phyloP scores from a whole-genome alignment of 2,113 vertebrate genomes.

The Columba livia region DNA sequence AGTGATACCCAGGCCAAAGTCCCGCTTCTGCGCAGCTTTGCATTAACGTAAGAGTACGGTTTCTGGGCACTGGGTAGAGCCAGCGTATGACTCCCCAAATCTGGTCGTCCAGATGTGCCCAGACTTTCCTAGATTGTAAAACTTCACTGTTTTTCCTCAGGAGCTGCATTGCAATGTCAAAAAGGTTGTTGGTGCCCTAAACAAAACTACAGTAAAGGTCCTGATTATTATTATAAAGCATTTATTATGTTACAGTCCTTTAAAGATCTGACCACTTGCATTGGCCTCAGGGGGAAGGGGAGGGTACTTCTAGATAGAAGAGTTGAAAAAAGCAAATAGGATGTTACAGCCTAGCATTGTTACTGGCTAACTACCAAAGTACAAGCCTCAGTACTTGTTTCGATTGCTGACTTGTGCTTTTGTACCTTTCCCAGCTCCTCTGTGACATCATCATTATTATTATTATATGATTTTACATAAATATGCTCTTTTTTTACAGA shows the following conservation, averaged over 20 bases:
- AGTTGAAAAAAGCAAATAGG: not conserved
- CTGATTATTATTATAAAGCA: fast-evolving
- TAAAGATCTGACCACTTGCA: fast-evolving
- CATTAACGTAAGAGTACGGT: fast-evolving
- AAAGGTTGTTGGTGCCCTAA: not conserved
- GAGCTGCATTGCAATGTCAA: not conserved
- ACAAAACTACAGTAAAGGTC: not conserved
- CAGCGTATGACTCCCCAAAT: fast-evolving
- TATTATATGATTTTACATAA: not conserved
- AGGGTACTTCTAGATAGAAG: not conserved
- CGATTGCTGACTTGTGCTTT: not conserved
- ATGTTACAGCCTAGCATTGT: not conserved
- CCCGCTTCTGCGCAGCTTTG: not conserved
- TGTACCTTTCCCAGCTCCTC: not conserved
- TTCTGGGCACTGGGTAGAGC: fast-evolving
- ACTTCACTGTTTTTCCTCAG: not conserved
- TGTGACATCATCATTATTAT: not conserved
- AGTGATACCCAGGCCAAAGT: not conserved
- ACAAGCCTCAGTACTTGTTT: fast-evolving
- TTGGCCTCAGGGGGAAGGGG: not conserved
- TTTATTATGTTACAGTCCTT: not conserved
- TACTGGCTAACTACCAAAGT: not conserved
- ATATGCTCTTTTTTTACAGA: not conserved
- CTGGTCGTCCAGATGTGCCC: fast-evolving
- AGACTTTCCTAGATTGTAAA: not conserved